Evolutionary conservation across 2,888 invertebrate species (phyloP), one percentile per base, ranked within the genome.

Genomic region (Melipona bicolor): DNA sequence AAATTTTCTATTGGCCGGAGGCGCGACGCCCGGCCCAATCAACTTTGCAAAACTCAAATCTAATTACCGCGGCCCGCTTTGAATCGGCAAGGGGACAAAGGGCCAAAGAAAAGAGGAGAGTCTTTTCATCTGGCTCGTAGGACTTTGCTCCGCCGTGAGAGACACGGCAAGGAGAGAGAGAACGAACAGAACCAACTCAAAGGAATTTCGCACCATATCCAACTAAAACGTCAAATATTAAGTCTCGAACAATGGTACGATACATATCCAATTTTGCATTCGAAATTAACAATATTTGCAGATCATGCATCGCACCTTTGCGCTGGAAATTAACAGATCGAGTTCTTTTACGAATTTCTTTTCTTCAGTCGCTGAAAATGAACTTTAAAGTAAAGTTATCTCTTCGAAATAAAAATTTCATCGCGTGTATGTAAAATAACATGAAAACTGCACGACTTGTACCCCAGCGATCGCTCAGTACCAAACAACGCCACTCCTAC

Each of bases 41-140:
- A 84, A 89, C 89, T 89, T 89, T 86, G 88, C 86, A 88, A 87
- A 89, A 89, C 89, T 89, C 86, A 81, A 87, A 89, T 89, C 89
- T 86, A 89, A 89, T 89, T 89, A 89, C 89, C 76, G 64, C 80
- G 71, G 86, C 73, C 77, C 36, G 77, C 87, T 84, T 89, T 89
- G 88, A 88, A 87, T 86, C 83, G 75, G 9, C 43, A 32, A 43
- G 43, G 77, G 77, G 69, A 88, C 87, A 89, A 88, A 87, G 83
- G 81, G 67, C 65, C 67, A 49, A 68, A 65, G 76, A 76, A 79
- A 77, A 78, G 81, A 77, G 78, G 70, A 67, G 77, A 80, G 79
- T 80, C 83, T 88, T 88, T 88, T 85, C 88, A 83, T 77, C 80
- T 67, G 61, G 71, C 59, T 68, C 65, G 61, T 61, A 52, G 74